These are phyloP conservation scores for Nothocercus julius DNA, from an alignment of 2,113 vertebrate species.

Conservation along the genomic window DNA sequence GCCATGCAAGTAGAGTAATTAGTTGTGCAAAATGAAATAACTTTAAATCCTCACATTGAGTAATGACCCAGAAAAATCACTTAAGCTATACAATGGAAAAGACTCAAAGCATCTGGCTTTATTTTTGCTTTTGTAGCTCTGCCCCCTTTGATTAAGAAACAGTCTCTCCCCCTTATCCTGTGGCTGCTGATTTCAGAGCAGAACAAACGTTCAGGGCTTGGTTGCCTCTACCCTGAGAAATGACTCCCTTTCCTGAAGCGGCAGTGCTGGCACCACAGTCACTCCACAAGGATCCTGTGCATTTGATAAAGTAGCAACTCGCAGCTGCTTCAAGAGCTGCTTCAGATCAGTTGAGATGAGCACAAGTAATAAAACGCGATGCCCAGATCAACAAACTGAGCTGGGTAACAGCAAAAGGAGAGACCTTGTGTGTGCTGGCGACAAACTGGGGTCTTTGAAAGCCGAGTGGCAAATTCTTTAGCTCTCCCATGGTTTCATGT, in stretches of 20 bases:
- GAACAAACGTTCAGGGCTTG: background rate
- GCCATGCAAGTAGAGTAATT: constrained; percentile 54
- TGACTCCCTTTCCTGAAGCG: background rate
- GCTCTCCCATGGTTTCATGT: background rate
- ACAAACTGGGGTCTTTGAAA: fast-evolving
- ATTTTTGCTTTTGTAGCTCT: constrained; percentile 39
- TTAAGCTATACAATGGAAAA: constrained; percentile 44
- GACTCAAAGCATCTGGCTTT: constrained; percentile 21
- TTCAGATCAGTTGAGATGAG: background rate
- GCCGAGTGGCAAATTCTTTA: fast-evolving
- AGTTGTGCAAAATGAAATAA: constrained; percentile 68
- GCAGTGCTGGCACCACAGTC: background rate
- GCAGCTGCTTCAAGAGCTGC: background rate
- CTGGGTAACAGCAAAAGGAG: background rate
- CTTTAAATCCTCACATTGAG: constrained; percentile 16
- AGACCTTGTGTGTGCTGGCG: background rate
- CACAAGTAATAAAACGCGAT: background rate
- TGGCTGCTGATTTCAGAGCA: background rate
- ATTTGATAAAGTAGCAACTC: background rate
- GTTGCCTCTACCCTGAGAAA: background rate
- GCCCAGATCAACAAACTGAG: background rate
- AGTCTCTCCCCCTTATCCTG: background rate
- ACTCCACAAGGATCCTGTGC: background rate
- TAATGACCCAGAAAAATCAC: constrained; percentile 70
- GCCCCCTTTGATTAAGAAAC: constrained; percentile 20